Evolutionary conservation across 2,888 invertebrate genomes (phyloP).

Genomic region (Amorpha juglandis): DNA sequence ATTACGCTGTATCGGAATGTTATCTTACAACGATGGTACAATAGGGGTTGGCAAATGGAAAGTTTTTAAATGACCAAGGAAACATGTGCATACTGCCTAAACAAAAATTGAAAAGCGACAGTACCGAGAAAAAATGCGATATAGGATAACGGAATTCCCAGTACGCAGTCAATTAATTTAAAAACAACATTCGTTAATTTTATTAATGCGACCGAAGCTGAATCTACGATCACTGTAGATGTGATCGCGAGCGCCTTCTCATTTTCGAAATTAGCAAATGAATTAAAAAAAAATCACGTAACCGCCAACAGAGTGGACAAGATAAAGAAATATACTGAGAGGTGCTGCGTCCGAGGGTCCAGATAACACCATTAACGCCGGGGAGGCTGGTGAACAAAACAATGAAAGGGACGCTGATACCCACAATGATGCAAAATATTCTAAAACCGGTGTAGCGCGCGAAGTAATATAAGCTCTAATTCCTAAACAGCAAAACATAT

Average conservation of each 20-base stretch:
- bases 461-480: constrained; percentile 14
- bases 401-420: constrained; percentile 68
- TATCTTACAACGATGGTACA: neutral
- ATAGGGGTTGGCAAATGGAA: too few relatives aligned
- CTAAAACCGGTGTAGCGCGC: constrained; percentile 28
- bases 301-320: constrained; percentile 80
- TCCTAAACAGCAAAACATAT: constrained; percentile 35
- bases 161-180: constrained; percentile 80
- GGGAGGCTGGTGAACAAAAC: constrained; percentile 73
- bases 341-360: constrained; percentile 81
- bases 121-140: constrained; percentile 64
- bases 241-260: constrained; percentile 78
- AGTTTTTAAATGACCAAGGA: neutral
- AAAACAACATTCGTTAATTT: constrained; percentile 81
- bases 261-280: constrained; percentile 84
- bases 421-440: constrained; percentile 37
- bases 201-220: constrained; percentile 76
- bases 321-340: constrained; percentile 84
- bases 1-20: neutral
- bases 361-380: constrained; percentile 84
- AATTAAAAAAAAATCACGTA: constrained; percentile 74
- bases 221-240: constrained; percentile 79
- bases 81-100: neutral
- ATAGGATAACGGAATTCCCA: constrained; percentile 70
- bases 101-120: neutral